Percentiles rank a stretch among this genome's conserved stretches.
These are phyloP conservation scores for Cryptomyrus ogoouensis DNA, from an alignment of 2,113 vertebrate species.

Conservation along the genomic window DNA sequence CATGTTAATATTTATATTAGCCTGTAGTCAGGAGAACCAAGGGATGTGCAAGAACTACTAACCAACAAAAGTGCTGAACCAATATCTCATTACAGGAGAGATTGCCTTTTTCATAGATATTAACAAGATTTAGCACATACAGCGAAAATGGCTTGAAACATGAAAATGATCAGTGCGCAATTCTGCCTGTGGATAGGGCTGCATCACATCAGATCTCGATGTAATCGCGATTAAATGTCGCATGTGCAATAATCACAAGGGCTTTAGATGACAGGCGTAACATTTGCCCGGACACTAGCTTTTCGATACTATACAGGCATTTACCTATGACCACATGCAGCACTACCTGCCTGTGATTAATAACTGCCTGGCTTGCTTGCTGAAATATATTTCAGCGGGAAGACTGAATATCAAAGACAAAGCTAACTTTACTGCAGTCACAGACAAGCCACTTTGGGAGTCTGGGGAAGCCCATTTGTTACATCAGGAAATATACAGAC, in stretches of 20 bases:
- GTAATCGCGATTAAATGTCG: no score
- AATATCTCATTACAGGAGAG: not conserved
- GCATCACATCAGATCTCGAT: no score
- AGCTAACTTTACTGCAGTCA: not conserved
- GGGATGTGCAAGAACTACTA: not conserved
- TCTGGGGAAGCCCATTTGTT: not conserved
- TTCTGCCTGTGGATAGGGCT: not conserved
- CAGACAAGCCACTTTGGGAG: not conserved
- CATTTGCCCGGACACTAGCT: no score
- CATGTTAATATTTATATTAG: not conserved
- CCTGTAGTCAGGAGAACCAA: not conserved
- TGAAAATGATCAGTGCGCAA: not conserved
- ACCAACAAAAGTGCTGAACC: not conserved
- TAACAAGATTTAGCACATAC: not conserved
- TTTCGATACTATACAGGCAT: no score
- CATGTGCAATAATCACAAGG: no score
- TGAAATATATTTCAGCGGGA: not conserved
- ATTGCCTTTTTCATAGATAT: not conserved
- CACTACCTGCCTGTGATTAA: not conserved
- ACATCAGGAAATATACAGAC: not conserved
- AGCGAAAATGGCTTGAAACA: not conserved
- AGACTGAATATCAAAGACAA: not conserved
- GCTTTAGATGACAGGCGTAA: no score
- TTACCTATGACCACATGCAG: no score
- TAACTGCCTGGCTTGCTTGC: not conserved